Evolutionary conservation across 2,797 vertebrate species (phyloP).

Genomic region (Eupleurogrammus muticus): DNA sequence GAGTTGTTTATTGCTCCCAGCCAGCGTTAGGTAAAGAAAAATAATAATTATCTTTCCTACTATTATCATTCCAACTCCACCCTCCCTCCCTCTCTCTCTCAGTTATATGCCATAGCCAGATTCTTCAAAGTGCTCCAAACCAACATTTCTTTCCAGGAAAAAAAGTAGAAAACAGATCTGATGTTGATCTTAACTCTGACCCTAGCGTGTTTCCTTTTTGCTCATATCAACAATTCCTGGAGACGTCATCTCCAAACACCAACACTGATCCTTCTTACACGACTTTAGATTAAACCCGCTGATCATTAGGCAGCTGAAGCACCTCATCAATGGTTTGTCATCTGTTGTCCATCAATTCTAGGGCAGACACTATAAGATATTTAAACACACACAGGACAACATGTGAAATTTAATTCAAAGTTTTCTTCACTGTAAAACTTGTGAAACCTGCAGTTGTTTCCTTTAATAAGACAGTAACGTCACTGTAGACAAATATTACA

Average conservation of each 20-base stretch:
- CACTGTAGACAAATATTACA: no score
- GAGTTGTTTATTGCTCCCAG: constrained; percentile 32
- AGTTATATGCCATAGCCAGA: constrained; percentile 28
- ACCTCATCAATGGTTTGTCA: constrained; percentile 5
- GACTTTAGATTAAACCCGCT: not conserved
- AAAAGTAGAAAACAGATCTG: not conserved
- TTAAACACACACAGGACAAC: constrained; percentile 8
- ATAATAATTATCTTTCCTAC: constrained; percentile 43
- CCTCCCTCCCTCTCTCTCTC: constrained; percentile 25
- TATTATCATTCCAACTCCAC: constrained; percentile 57
- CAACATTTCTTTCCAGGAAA: constrained; percentile 17
- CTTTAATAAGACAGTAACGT: not conserved
- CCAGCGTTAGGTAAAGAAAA: constrained; percentile 38
- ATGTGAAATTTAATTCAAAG: constrained; percentile 15
- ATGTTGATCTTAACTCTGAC: constrained; percentile 16
- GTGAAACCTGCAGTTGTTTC: constrained; percentile 28
- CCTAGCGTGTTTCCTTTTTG: constrained; percentile 4
- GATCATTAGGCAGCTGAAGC: constrained; percentile 11
- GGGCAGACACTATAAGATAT: not conserved
- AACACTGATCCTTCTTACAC: not conserved
- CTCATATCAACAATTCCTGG: not conserved
- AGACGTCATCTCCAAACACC: not conserved
- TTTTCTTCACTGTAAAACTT: not conserved
- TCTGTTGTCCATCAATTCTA: constrained; percentile 43
- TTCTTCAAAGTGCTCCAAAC: constrained; percentile 4